Evolutionary conservation across 2,888 invertebrate genomes (phyloP).

Genomic region (Scaptomyza tumidula): DNA sequence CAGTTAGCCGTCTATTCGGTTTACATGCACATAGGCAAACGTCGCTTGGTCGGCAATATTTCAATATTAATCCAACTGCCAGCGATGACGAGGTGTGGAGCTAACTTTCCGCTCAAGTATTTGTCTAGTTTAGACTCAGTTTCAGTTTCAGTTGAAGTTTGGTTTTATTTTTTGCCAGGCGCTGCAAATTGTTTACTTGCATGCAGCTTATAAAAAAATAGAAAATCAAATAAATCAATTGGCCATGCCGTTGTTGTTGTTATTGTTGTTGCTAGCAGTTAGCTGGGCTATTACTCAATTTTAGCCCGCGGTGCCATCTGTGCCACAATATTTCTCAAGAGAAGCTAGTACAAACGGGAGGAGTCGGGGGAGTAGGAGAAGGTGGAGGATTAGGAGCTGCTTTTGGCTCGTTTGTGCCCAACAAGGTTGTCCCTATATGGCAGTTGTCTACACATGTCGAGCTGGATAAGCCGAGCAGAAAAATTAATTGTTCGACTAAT

Average conservation of each 20-base stretch:
- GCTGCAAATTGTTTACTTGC: conserved; percentile 58
- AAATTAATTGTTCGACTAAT: conserved; percentile 74
- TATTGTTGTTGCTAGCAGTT: conserved; percentile 57
- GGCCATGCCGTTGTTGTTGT: conserved; percentile 53
- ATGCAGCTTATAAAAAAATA: conserved; percentile 55
- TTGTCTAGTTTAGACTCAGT: conserved; percentile 64
- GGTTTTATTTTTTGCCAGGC: conserved; percentile 33
- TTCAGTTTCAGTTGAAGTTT: conserved; percentile 30
- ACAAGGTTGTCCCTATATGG: conserved; percentile 59
- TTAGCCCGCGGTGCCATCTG: conserved; percentile 68
- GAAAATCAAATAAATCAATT: conserved; percentile 82
- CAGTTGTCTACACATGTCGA: conserved; percentile 57
- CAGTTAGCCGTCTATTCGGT: conserved; percentile 35
- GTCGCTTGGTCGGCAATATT: conserved; percentile 73
- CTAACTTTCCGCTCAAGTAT: conserved; percentile 71
- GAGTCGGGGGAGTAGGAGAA: not conserved
- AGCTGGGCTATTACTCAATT: conserved; percentile 78
- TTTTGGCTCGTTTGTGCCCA: conserved; percentile 15
- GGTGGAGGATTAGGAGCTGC: not conserved
- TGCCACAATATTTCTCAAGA: conserved; percentile 29
- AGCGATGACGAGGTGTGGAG: conserved; percentile 76
- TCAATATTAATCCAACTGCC: conserved; percentile 82
- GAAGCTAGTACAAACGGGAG: conserved; percentile 10
- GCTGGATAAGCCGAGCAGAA: conserved; percentile 39
- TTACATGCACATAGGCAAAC: conserved; percentile 64